phyloP scores from a whole-genome alignment of 2,113 vertebrate genomes.

The Grallaria varia region DNA sequence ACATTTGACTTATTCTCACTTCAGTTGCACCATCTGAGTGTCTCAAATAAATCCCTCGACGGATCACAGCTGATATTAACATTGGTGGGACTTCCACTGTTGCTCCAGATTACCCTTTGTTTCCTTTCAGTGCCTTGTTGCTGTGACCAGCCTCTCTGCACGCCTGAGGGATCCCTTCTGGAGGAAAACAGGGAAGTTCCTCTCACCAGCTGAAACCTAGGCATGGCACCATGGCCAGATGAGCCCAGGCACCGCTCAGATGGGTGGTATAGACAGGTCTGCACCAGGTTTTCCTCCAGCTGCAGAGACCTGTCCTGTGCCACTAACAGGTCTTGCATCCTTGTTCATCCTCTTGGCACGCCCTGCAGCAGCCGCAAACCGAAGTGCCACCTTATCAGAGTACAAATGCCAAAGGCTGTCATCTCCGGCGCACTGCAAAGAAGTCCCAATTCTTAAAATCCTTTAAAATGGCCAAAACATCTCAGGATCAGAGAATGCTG shows the following conservation, averaged over 20 bases:
- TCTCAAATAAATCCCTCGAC: neutral
- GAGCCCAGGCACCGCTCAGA: neutral
- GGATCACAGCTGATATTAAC: neutral
- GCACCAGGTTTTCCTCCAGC: neutral
- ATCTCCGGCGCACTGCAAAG: neutral
- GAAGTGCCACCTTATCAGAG: neutral
- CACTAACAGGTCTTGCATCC: neutral
- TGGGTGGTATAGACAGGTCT: neutral
- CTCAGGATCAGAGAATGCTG: neutral
- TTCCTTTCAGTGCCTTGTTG: neutral
- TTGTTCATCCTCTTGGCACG: rapidly evolving
- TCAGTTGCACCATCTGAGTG: neutral
- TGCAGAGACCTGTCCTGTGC: neutral
- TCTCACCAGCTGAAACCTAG: neutral
- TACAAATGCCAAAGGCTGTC: neutral
- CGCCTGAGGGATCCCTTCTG: neutral
- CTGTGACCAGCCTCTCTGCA: neutral
- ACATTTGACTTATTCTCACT: neutral
- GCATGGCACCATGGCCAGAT: neutral
- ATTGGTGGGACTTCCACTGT: neutral
- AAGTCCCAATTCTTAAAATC: neutral
- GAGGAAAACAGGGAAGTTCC: neutral
- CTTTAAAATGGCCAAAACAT: neutral
- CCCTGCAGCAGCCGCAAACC: neutral
- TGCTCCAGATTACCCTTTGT: neutral